Base-by-base conservation (phyloP, 2,797 vertebrate species). In the Neomorphus geoffroyi region DNA sequence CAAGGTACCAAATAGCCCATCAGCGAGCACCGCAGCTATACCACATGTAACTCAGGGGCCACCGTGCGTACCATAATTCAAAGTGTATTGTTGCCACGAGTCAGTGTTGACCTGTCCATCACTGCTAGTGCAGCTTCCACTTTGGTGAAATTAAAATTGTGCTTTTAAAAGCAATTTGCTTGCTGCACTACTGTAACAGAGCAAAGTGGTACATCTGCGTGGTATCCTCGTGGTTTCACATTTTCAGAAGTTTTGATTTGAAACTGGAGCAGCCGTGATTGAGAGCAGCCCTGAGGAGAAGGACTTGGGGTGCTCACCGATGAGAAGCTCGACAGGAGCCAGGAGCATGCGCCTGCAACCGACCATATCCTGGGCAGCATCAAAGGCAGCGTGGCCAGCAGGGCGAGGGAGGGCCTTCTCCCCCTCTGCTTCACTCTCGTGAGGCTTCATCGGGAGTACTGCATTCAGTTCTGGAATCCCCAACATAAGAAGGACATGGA, bases 1-100 rank as follows among this genome's bases (percentile, higher is more conserved):
- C 94, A 92, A 97, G 96, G 97, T 96, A 97, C 96, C 96, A 93
- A 95, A 88, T 74, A 94, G 94, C 94, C 96, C 97, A 94, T 92
- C 97, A 94, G 85, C 96, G 85, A 94, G 93, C 72, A 94, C 94
- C 48, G 26, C 88, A 94, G 65, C 94, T 75, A 70, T 94, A 97
- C 92, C 83, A 73, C 92, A 88, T 79, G 75, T 73, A 95, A 79
- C 81, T 84, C 62, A 22, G 93, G 93, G 92, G 73, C 96, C 87
- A 93, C 91, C 48, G 19, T 1, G 8, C 19, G 48, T 21, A 95
- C 86, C 80, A 65, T 71, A 96, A 97, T 71, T 96, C 95, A 94
- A 92, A 92, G 93, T 53, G 62, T 23, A 66, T 75, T 78, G 92
- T 82, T 81, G 39, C 92, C 37, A 18, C 5, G 37, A 81, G 90